These are phyloP conservation scores for Yponomeuta plumbellus DNA, from an alignment of 2,888 invertebrate species.

Conservation along the genomic window DNA sequence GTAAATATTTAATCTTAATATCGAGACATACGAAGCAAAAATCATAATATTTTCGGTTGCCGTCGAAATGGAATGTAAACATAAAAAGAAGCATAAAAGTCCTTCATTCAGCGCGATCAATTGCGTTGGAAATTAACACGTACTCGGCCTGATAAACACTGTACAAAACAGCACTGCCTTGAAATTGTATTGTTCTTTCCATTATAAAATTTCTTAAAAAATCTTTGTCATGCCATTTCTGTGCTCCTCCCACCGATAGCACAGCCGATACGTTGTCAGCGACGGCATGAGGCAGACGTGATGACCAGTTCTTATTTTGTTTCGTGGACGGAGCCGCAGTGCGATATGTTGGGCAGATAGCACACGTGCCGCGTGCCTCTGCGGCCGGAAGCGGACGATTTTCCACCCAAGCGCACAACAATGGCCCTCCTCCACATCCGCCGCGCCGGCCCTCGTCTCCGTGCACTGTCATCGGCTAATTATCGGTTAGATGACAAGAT, in stretches of 20 bases:
- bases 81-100: conserved; percentile 49
- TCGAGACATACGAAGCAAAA: background rate
- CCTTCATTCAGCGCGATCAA: conserved; percentile 53
- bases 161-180: conserved; percentile 26
- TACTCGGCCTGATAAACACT: conserved; percentile 29
- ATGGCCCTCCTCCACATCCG: conserved; percentile 40
- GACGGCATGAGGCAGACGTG: conserved; percentile 5
- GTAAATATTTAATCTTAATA: background rate
- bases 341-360: conserved; percentile 3
- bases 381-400: conserved; percentile 56
- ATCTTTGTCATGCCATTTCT: too few relatives aligned
- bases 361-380: conserved; percentile 7
- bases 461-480: conserved; percentile 41
- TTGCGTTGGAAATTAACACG: conserved; percentile 52
- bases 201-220: background rate
- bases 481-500: conserved; percentile 28
- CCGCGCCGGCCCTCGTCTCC: conserved; percentile 25
- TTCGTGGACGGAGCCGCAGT: background rate
- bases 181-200: background rate
- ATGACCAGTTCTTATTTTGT: background rate
- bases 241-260: too few relatives aligned
- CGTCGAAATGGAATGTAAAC: conserved; percentile 48
- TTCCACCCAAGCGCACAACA: conserved; percentile 52
- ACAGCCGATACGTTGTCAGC: background rate
- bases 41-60: conserved; percentile 43